phyloP scores from a whole-genome alignment of 2,797 vertebrate species.

The Gila robusta region DNA sequence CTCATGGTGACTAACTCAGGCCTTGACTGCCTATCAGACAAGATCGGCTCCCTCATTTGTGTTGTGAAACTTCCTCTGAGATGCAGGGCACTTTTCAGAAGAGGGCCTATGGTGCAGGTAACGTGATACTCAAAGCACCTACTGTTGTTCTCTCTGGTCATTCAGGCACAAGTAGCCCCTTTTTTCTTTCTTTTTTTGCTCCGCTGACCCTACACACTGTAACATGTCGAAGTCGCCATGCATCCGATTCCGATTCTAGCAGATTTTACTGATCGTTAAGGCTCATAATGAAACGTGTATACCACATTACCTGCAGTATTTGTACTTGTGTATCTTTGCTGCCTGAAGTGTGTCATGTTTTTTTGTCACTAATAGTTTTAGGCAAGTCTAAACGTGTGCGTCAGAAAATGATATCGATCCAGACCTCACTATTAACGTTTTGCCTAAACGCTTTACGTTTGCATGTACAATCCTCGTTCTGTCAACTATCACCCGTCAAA shows the following conservation, averaged over 20 bases:
- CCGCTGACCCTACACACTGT: slow-evolving; percentile 57
- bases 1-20: slow-evolving; percentile 83
- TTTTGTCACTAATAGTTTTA: slow-evolving; percentile 66
- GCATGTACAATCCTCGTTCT: slow-evolving; percentile 54
- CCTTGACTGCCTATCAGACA: slow-evolving; percentile 85
- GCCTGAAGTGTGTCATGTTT: slow-evolving; percentile 60
- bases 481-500: background rate
- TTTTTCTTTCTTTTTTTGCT: slow-evolving; percentile 9
- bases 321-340: slow-evolving; percentile 63
- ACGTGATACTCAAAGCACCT: slow-evolving; percentile 15
- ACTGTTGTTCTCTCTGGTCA: slow-evolving; percentile 23
- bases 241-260: slow-evolving; percentile 45
- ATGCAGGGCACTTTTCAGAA: slow-evolving; percentile 74
- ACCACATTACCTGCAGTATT: slow-evolving; percentile 67
- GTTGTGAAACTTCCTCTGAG: slow-evolving; percentile 60
- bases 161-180: slow-evolving; percentile 14
- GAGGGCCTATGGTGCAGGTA: slow-evolving; percentile 64
- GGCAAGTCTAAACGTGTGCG: slow-evolving; percentile 57
- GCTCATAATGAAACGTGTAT: slow-evolving; percentile 55
- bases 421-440: slow-evolving; percentile 53
- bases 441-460: slow-evolving; percentile 41
- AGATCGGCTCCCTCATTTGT: slow-evolving; percentile 75
- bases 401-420: slow-evolving; percentile 64
- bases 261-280: slow-evolving; percentile 33
- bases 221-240: slow-evolving; percentile 45